These are phyloP conservation scores for Spheniscus humboldti DNA, from an alignment of 2,797 vertebrate genomes.

Conservation along the genomic window DNA sequence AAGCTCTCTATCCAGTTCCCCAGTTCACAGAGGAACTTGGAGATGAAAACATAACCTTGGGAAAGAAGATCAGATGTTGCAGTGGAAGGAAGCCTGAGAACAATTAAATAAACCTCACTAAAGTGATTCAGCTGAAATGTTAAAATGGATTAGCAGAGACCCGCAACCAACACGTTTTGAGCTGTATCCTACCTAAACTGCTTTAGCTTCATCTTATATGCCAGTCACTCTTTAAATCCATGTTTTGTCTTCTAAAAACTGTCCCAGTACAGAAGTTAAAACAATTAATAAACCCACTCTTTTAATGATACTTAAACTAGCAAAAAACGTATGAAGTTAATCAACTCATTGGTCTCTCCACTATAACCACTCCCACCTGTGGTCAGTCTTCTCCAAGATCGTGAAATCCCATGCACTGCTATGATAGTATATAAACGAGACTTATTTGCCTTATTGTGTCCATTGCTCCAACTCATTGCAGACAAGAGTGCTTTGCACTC, in stretches of 20 bases:
- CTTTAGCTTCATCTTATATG: background rate
- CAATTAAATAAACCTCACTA: background rate
- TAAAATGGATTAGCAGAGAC: background rate
- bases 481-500: background rate
- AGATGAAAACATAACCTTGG: background rate
- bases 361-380: background rate
- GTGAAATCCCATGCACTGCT: background rate
- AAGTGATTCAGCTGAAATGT: background rate
- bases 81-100: background rate
- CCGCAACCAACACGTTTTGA: background rate
- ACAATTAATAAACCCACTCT: background rate
- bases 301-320: background rate
- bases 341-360: fast-evolving
- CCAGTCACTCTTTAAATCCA: background rate
- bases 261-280: background rate
- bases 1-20: background rate
- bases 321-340: background rate
- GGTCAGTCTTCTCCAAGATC: background rate
- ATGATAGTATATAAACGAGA: background rate
- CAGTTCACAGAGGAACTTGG: background rate
- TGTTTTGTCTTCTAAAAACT: background rate
- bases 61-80: background rate
- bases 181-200: background rate
- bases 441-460: background rate
- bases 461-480: background rate